These are phyloP conservation scores for Chromobotia macracanthus DNA, from an alignment of 2,797 vertebrate species.

Conservation along the genomic window DNA sequence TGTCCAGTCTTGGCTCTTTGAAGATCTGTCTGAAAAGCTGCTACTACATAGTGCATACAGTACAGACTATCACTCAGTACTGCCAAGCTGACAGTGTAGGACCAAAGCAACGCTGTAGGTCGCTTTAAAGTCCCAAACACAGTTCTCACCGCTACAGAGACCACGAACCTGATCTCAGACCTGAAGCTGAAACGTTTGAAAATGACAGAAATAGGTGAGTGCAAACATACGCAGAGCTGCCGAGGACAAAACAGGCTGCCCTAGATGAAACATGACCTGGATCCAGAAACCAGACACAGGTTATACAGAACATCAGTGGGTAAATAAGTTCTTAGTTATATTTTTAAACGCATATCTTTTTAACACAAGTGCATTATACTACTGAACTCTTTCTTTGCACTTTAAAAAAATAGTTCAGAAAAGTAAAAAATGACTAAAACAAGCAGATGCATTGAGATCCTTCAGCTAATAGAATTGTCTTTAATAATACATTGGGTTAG, in stretches of 20 bases:
- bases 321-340: not conserved
- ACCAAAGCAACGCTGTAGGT: not conserved
- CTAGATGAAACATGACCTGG: constrained; percentile 23
- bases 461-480: not conserved
- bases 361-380: not conserved
- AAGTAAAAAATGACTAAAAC: not conserved
- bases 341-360: not conserved
- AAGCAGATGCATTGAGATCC: not conserved
- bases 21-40: constrained; percentile 13
- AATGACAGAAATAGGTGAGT: not conserved
- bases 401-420: not conserved
- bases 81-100: too few species aligned
- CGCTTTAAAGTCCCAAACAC: not conserved
- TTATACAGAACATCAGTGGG: not conserved
- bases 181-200: not conserved
- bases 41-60: not conserved
- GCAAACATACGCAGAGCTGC: not conserved
- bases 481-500: not conserved
- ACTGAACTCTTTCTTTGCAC: not conserved
- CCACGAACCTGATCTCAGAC: constrained; percentile 4
- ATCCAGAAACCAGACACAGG: not conserved
- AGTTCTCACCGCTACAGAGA: not conserved
- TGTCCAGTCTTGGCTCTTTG: not conserved
- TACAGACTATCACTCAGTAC: constrained; percentile 5
- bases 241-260: constrained; percentile 2